phyloP scores from a whole-genome alignment of 2,113 vertebrate species.

The Solenodon paradoxus region DNA sequence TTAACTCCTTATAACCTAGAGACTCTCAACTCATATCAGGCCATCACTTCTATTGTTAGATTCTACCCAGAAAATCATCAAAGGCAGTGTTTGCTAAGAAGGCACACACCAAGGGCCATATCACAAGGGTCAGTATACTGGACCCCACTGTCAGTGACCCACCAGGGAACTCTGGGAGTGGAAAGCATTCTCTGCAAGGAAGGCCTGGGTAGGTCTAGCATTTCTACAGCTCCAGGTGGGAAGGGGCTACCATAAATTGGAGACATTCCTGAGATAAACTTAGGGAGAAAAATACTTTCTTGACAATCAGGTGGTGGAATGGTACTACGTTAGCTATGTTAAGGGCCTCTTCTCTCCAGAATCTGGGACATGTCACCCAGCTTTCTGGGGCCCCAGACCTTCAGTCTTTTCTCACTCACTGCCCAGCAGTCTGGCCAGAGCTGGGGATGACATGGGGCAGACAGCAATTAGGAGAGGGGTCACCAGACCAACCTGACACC shows the following conservation, averaged over 20 bases:
- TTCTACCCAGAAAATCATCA: not conserved
- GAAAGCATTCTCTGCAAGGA: not conserved
- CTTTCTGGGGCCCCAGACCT: no score
- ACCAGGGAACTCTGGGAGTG: not conserved
- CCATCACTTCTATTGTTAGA: not conserved
- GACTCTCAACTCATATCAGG: not conserved
- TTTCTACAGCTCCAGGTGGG: not conserved
- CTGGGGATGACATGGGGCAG: rapidly evolving
- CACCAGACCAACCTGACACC: not conserved
- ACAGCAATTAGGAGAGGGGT: not conserved
- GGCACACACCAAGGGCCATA: not conserved
- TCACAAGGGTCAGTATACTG: not conserved
- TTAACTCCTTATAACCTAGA: not conserved
- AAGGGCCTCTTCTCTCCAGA: not conserved
- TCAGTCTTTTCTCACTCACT: not conserved
- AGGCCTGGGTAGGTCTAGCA: no score
- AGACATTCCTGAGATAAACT: not conserved
- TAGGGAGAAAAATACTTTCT: not conserved
- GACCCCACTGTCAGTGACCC: not conserved
- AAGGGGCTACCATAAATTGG: not conserved
- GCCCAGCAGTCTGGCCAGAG: not conserved
- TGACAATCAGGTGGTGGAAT: not conserved
- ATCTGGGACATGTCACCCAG: not conserved
- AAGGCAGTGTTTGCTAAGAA: not conserved
- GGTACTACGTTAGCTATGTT: no score